phyloP scores from a whole-genome alignment of 2,888 invertebrate genomes.

The Ashinkailepas kermadecensis region DNA sequence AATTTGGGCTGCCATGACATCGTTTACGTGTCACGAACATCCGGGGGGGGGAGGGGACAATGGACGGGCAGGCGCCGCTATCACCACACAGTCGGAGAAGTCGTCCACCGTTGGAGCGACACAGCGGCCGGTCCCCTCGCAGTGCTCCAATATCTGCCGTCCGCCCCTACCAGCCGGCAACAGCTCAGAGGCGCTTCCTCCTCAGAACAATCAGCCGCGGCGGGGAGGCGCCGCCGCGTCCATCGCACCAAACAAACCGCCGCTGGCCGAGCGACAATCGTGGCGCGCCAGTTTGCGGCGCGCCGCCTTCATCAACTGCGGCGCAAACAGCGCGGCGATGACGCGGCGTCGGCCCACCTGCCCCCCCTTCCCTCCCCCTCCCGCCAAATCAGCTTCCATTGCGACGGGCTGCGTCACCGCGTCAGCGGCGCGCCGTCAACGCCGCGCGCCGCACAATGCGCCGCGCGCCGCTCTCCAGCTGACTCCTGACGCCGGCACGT shows the following conservation, averaged over 20 bases:
- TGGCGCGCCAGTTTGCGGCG: not conserved
- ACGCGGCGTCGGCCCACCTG: not conserved
- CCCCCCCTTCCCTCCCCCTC: not conserved
- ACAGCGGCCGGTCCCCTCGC: not conserved
- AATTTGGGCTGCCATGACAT: no score
- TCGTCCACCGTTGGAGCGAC: no score
- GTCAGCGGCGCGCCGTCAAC: not conserved
- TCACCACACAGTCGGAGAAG: no score
- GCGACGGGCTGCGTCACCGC: not conserved
- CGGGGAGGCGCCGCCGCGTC: not conserved
- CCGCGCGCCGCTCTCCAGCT: not conserved
- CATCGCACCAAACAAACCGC: not conserved
- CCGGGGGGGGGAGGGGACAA: no score
- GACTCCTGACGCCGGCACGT: not conserved
- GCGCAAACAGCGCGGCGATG: not conserved
- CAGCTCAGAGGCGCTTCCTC: no score
- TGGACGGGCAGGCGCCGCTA: no score
- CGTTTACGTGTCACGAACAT: no score
- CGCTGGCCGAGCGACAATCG: not conserved
- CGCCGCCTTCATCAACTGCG: not conserved
- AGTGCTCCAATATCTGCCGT: not conserved
- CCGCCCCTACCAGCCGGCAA: not conserved
- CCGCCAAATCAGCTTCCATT: constrained; percentile 6
- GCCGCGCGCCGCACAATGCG: not conserved
- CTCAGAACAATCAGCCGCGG: no score